Conservation (phyloP, 2,113 vertebrate species). For the Sinosuthora webbiana region DNA sequence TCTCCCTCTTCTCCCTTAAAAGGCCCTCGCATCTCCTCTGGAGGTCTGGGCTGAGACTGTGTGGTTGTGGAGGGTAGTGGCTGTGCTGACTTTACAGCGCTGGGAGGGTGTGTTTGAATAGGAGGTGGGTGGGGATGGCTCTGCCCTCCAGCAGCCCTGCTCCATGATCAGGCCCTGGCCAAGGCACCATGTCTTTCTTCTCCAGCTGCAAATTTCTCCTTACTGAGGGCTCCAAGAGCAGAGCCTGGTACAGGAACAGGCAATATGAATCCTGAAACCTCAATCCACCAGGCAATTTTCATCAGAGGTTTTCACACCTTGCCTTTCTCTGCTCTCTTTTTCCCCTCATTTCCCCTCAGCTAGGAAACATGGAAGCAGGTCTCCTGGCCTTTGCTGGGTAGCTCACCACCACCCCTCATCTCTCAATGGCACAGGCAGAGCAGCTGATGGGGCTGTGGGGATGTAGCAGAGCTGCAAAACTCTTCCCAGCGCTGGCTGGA, state of each 20-base stretch:
- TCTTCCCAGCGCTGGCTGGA: not conserved
- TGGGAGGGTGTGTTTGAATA: not conserved
- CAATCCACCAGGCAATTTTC: not conserved
- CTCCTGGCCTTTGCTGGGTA: not conserved
- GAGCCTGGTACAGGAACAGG: not conserved
- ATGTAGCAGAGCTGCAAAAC: not conserved
- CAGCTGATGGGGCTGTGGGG: not conserved
- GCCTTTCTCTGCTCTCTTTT: not conserved
- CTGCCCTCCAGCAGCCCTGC: not conserved
- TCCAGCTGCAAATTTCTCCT: not conserved
- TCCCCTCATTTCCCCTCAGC: not conserved
- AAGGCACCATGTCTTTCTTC: not conserved
- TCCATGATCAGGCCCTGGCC: not conserved
- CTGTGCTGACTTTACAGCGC: not conserved
- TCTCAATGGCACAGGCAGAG: not conserved
- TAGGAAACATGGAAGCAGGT: not conserved
- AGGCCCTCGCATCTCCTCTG: not conserved
- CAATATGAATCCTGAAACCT: not conserved
- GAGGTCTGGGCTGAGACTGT: rapidly evolving
- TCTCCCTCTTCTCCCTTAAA: not conserved
- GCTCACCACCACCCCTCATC: not conserved
- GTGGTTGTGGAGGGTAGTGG: not conserved
- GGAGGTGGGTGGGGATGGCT: not conserved
- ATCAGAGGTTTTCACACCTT: not conserved
- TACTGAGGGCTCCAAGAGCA: not conserved